Percentiles rank a stretch among this genome's conserved stretches.
Conservation (phyloP, 2,888 invertebrate genomes). For the Sceliomorpha sp. region DNA sequence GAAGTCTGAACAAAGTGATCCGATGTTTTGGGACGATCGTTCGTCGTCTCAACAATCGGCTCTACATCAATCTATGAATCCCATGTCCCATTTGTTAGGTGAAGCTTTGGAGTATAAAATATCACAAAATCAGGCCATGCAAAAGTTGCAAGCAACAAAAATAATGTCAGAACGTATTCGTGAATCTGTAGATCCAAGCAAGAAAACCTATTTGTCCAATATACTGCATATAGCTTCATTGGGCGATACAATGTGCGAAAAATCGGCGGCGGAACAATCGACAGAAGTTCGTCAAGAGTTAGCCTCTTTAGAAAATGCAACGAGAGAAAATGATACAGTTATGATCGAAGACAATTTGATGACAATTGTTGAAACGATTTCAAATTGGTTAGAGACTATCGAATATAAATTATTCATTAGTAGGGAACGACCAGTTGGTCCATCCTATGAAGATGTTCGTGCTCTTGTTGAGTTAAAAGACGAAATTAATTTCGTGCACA, state of each 20-base stretch:
- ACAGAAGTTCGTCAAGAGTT: conserved; percentile 84
- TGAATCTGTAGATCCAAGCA: conserved; percentile 82
- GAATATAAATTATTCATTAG: conserved; percentile 88
- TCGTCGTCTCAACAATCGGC: conserved; percentile 37
- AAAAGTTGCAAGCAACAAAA: conserved; percentile 82
- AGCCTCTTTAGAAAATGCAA: conserved; percentile 83
- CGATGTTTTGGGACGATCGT: conserved; percentile 58
- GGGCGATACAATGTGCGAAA: conserved; percentile 81
- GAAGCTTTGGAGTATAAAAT: conserved; percentile 63
- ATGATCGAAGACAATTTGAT: conserved; percentile 87
- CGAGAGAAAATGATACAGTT: conserved; percentile 82
- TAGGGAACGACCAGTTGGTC: conserved; percentile 65
- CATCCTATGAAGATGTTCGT: conserved; percentile 61
- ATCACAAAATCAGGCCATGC: conserved; percentile 74
- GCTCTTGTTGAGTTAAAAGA: conserved; percentile 84
- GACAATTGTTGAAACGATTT: conserved; percentile 89
- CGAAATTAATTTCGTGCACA: conserved; percentile 85
- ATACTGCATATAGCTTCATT: conserved; percentile 84
- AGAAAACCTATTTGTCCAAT: conserved; percentile 83
- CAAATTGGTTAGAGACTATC: conserved; percentile 91
- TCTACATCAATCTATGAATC: conserved; percentile 57
- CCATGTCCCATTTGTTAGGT: conserved; percentile 62
- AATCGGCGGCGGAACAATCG: conserved; percentile 82
- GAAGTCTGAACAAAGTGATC: conserved; percentile 30
- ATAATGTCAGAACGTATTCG: conserved; percentile 82